phyloP scores from a whole-genome alignment of 2,113 vertebrate species.

The Microcebus tavaratra region DNA sequence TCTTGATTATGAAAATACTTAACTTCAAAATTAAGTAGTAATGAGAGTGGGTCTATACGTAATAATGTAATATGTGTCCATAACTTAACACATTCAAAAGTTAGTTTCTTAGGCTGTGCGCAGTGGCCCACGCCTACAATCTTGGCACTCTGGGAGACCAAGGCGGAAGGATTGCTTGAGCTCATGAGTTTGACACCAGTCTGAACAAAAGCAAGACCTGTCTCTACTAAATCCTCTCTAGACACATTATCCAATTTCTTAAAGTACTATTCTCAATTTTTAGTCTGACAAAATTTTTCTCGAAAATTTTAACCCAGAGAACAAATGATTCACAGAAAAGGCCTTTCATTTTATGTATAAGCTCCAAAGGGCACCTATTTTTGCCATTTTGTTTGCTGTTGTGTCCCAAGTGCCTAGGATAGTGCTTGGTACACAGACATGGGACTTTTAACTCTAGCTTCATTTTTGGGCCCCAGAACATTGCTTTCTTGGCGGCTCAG shows the following conservation, averaged over 20 bases:
- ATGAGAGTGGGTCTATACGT: neutral
- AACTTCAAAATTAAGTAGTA: neutral
- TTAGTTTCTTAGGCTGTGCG: neutral
- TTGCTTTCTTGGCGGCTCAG: neutral
- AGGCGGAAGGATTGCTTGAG: no score
- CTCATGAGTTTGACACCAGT: no score
- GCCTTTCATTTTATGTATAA: neutral
- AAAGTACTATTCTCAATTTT: neutral
- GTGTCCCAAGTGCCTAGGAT: neutral
- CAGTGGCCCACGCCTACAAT: no score
- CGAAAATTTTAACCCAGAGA: neutral
- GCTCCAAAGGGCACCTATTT: neutral
- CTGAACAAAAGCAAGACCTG: no score
- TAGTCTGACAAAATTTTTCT: neutral
- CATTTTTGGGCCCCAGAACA: neutral
- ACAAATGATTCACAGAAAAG: neutral
- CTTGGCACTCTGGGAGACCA: no score
- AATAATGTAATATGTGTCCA: neutral
- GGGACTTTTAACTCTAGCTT: conserved; percentile 37
- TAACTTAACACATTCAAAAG: neutral
- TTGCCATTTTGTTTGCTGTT: neutral
- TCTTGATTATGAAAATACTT: neutral
- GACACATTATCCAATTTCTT: neutral
- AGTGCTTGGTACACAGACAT: neutral
- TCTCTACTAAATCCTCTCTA: neutral